Conservation (phyloP, 2,113 vertebrate species). For the Ptychochromis oligacanthus region DNA sequence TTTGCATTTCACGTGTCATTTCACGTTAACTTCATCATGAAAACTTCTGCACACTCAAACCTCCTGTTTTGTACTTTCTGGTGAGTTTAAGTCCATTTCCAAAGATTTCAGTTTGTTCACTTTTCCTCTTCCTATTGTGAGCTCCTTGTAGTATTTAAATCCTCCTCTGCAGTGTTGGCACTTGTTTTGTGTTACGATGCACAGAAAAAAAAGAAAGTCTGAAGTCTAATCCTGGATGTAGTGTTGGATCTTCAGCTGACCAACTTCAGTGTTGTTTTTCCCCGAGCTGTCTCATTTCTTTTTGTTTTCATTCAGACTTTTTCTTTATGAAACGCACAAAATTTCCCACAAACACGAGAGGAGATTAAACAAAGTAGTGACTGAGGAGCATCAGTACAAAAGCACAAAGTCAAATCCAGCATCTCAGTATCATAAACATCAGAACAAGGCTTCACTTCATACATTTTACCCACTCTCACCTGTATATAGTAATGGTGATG, state of each 20-base stretch:
- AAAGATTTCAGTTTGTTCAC: background rate
- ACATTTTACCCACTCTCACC: background rate
- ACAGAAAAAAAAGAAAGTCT: background rate
- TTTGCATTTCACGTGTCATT: background rate
- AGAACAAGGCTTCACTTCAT: too few relatives aligned
- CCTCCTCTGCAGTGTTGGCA: background rate
- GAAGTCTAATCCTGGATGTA: background rate
- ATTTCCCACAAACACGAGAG: background rate
- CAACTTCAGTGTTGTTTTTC: background rate
- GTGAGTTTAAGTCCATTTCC: conserved; percentile 3
- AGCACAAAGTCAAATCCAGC: background rate
- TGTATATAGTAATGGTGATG: background rate
- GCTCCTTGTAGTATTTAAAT: background rate
- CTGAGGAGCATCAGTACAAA: background rate
- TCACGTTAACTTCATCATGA: background rate
- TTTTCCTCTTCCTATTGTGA: background rate
- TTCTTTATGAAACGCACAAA: background rate
- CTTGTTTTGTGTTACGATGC: background rate
- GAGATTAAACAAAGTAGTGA: background rate
- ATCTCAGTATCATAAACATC: background rate
- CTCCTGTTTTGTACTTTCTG: background rate
- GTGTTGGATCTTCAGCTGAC: background rate
- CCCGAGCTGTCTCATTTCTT: background rate
- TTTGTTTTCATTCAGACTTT: conserved; percentile 12
- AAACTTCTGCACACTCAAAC: background rate